Evolutionary conservation across 2,113 vertebrate species (phyloP).

Genomic region (Oostethus manadensis): DNA sequence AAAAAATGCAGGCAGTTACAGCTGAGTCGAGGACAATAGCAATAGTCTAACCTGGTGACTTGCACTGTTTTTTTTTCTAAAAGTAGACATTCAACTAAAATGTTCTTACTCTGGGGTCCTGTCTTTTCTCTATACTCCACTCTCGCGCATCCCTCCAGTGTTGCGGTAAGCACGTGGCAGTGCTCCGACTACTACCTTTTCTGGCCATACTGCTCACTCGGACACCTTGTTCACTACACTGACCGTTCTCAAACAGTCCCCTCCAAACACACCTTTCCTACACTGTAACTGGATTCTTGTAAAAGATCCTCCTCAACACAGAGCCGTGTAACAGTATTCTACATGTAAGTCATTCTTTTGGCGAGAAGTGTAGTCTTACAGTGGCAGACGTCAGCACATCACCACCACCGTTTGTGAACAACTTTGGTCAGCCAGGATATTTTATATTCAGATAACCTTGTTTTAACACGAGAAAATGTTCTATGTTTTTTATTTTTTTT

Average conservation of each 20-base stretch:
- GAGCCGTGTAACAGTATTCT: not conserved
- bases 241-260: conserved; percentile 3
- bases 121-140: conserved; percentile 56
- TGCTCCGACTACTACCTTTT: conserved; percentile 9
- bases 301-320: conserved; percentile 20
- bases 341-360: no score
- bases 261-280: no score
- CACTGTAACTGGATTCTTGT: conserved; percentile 28
- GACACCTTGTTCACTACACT: conserved; percentile 10
- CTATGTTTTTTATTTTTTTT: no score
- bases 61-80: no score
- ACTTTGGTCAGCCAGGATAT: no score
- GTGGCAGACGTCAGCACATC: not conserved
- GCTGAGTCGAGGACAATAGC: no score
- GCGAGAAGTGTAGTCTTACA: not conserved
- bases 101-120: conserved; percentile 44
- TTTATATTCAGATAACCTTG: no score
- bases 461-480: no score
- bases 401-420: not conserved
- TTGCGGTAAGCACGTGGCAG: conserved; percentile 24
- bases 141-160: conserved; percentile 46
- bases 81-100: not conserved
- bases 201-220: conserved; percentile 27
- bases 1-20: no score
- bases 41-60: no score